A percentile compares a stretch with the other conserved stretches of the same genome.
Evolutionary conservation across 2,888 invertebrate genomes (phyloP).

Genomic region (Machimus atricapillus): DNA sequence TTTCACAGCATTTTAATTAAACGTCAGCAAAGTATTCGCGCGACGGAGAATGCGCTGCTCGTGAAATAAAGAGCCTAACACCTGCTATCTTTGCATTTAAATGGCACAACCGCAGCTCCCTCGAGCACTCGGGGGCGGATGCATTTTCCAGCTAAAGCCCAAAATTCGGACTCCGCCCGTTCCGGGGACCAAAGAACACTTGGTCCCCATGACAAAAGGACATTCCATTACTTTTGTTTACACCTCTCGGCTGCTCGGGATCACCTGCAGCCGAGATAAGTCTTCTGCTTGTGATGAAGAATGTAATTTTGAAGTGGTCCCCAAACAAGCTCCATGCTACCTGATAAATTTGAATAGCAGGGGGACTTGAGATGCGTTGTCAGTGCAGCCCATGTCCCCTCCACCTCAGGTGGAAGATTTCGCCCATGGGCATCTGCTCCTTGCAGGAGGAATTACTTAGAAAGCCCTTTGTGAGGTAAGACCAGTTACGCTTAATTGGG

Average conservation of each 20-base stretch:
- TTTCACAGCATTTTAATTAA: constrained; percentile 33
- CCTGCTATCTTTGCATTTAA: constrained; percentile 29
- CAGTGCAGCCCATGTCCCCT: neutral
- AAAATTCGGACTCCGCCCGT: neutral
- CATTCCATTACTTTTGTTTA: constrained; percentile 7
- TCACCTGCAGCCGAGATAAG: constrained; percentile 14
- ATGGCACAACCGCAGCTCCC: neutral
- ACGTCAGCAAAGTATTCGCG: constrained; percentile 33
- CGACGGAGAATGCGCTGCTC: constrained; percentile 5
- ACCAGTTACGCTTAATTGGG: neutral
- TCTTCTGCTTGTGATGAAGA: constrained; percentile 8
- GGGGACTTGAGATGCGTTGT: neutral
- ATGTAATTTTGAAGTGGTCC: neutral
- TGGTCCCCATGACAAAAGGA: neutral
- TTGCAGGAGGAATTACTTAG: neutral
- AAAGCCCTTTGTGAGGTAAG: neutral
- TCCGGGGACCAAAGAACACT: neutral
- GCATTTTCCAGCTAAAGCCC: neutral
- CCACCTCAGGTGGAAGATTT: neutral
- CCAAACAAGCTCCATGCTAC: neutral
- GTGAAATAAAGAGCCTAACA: constrained; percentile 28
- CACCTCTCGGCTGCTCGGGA: neutral
- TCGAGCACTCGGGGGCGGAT: neutral
- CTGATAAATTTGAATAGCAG: neutral
- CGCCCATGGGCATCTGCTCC: neutral